These are phyloP conservation scores for Anaspis maculata DNA, from an alignment of 2,888 invertebrate species.

Conservation along the genomic window DNA sequence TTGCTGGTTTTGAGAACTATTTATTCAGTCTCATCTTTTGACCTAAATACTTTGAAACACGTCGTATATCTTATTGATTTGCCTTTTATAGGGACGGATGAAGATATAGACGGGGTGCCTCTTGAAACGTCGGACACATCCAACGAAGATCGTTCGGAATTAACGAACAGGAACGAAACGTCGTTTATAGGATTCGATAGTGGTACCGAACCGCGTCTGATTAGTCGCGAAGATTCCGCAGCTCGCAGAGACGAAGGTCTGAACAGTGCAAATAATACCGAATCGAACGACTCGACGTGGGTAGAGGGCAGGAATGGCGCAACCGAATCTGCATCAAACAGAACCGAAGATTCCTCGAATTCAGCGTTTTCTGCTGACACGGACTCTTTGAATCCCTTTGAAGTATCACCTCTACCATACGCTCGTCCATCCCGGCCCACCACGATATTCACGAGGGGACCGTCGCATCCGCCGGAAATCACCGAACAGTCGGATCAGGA, in stretches of 20 bases:
- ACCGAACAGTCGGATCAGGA: slow-evolving; percentile 9
- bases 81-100: too few relatives aligned
- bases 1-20: too few relatives aligned
- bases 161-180: slow-evolving; percentile 4
- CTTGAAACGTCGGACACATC: slow-evolving; percentile 16
- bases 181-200: slow-evolving; percentile 9
- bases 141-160: slow-evolving; percentile 9
- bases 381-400: slow-evolving; percentile 5
- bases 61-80: slow-evolving; percentile 5
- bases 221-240: slow-evolving; percentile 1
- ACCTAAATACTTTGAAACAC: background rate
- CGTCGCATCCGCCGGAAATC: slow-evolving; percentile 6
- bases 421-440: slow-evolving; percentile 2
- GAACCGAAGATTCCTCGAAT: slow-evolving; percentile 4
- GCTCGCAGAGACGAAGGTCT: too few relatives aligned
- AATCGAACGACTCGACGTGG: slow-evolving; percentile 3
- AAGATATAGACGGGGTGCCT: slow-evolving; percentile 24
- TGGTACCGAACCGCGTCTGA: slow-evolving; percentile 2
- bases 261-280: slow-evolving; percentile 2
- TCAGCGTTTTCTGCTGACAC: too few relatives aligned
- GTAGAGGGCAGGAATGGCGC: background rate
- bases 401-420: slow-evolving; percentile 4
- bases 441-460: slow-evolving; percentile 5
- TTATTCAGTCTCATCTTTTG: background rate
- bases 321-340: background rate